These are phyloP conservation scores for Ruditapes philippinarum DNA, from an alignment of 1,140 invertebrate genomes.

Conservation along the genomic window DNA sequence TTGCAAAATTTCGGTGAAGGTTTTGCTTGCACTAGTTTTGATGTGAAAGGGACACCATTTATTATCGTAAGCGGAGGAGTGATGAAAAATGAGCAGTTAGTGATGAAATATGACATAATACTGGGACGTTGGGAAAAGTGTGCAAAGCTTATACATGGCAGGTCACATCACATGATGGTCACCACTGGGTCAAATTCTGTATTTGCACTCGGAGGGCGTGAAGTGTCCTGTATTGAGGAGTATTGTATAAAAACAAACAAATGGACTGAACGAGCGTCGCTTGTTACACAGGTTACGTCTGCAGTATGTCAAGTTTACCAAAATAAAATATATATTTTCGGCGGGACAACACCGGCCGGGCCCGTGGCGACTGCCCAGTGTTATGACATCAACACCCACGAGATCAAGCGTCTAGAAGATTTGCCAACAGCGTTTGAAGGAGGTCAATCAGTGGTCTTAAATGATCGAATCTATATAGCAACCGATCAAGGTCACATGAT, in stretches of 20 bases:
- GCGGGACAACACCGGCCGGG: conserved; percentile 43
- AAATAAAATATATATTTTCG: conserved; percentile 63
- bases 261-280: conserved; percentile 50
- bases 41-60: conserved; percentile 41
- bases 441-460: conserved; percentile 38
- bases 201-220: conserved; percentile 42
- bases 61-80: conserved; percentile 38
- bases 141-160: conserved; percentile 49
- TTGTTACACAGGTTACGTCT: conserved; percentile 6
- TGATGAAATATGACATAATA: conserved; percentile 59
- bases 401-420: neutral
- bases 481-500: conserved; percentile 60
- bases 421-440: conserved; percentile 48
- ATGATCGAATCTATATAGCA: conserved; percentile 48
- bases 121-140: conserved; percentile 53
- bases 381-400: conserved; percentile 21
- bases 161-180: conserved; percentile 52
- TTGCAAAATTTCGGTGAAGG: conserved; percentile 22
- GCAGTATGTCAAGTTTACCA: conserved; percentile 10
- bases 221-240: conserved; percentile 61
- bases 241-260: conserved; percentile 45
- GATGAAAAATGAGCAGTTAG: neutral
- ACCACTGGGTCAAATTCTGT: neutral
- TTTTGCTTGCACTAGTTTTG: conserved; percentile 44
- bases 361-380: conserved; percentile 33